Evolutionary conservation across 2,888 invertebrate species (phyloP).

Genomic region (Clivina fossor): DNA sequence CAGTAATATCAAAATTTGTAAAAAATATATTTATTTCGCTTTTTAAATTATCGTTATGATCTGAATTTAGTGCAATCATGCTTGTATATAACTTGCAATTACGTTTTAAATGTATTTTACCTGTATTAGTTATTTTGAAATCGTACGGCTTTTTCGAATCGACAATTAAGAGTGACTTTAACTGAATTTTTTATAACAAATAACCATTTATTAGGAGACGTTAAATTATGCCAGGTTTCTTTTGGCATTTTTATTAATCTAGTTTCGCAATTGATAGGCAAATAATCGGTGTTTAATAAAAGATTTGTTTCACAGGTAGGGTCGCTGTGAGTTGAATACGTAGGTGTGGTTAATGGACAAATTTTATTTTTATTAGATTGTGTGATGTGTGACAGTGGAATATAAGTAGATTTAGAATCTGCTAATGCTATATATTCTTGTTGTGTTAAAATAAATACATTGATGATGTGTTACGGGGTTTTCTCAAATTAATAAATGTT

Average conservation of each 20-base stretch:
- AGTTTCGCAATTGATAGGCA: no score
- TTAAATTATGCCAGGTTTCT: no score
- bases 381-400: neutral
- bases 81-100: no score
- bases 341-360: no score
- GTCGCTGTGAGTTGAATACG: no score
- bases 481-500: no score
- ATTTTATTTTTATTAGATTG: neutral
- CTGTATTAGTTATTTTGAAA: neutral
- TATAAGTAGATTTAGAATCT: neutral
- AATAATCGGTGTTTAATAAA: no score
- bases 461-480: no score
- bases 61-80: no score
- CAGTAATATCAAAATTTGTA: neutral
- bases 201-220: no score
- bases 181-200: neutral
- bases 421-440: neutral
- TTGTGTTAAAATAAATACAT: neutral
- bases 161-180: neutral
- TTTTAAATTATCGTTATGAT: no score
- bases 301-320: neutral
- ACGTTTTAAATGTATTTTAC: neutral
- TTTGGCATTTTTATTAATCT: no score
- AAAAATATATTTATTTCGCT: neutral
- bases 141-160: neutral